Base-by-base conservation (phyloP, 2,113 vertebrate genomes). In the Ovibos moschatus region DNA sequence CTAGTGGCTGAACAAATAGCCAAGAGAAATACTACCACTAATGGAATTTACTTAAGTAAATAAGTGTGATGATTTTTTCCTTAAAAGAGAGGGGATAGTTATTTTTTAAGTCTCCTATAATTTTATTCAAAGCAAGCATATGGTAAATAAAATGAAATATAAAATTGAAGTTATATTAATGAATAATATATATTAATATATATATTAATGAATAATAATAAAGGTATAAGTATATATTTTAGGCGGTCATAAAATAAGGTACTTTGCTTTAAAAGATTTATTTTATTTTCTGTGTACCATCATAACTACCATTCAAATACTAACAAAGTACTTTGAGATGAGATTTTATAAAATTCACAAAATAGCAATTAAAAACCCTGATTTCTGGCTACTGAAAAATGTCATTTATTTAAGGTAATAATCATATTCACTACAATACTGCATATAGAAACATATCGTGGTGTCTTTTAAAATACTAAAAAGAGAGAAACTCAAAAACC, bases 81-180 rank as follows among this genome's bases (percentile, higher is more conserved):
- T 55, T 89, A 30, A 28, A 91, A 60, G 40, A 78, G 82, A 76
- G 21, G 21, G 11, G 25, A 4, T 2, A 5, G 7, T 27, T 27
- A 60, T 23, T 64, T 87, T 85, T 55, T n/a, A 89, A 95, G 53
- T 57, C 67, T 51, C 21, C 50, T 82, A 43, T 27, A 94, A 74
- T 91, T 92, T 89, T 92, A 93, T 51, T 90, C 45, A 90, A 96
- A 97, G 90, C 92, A 94, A 94, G 33, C 5, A 53, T 71, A 78
- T 7, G 14, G 36, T 87, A 53, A 60, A 51, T 58, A 95, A 58
- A 85, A 57, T 76, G 43, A 92, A 96, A 95, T 47, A 13, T 30
- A 96, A 94, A 86, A 57, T 12, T 47, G 47, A 71, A 91, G 16
- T 4, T 87, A 23, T 62, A 87, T 30, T 19, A 78, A 6, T 51